phyloP scores from a whole-genome alignment of 92 coral and sea anemone species.

The Zoanthus solanderi region DNA sequence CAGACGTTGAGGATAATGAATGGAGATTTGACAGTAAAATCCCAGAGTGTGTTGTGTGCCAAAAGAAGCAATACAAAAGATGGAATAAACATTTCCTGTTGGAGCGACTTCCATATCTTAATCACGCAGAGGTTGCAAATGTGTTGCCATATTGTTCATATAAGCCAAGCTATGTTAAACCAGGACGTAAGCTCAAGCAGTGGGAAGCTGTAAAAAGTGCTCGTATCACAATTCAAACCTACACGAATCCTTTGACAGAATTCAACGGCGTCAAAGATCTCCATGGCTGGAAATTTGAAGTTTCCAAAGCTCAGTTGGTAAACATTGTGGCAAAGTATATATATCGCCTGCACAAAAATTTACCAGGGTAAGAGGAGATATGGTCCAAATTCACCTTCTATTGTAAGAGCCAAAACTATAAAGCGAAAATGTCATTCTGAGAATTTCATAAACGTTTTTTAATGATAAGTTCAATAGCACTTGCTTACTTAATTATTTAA shows the following conservation, averaged over 20 bases:
- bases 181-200: slow-evolving; percentile 28
- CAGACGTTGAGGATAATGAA: not conserved
- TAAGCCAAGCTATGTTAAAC: slow-evolving; percentile 21
- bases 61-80: not conserved
- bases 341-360: not conserved
- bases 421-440: too few relatives aligned
- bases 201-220: slow-evolving; percentile 19
- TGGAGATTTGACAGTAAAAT: slow-evolving; percentile 20
- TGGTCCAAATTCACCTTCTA: too few relatives aligned
- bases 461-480: too few relatives aligned
- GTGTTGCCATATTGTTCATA: slow-evolving; percentile 20
- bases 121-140: slow-evolving; percentile 13
- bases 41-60: slow-evolving; percentile 28
- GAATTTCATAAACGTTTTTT: too few relatives aligned
- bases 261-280: slow-evolving; percentile 11
- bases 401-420: too few relatives aligned
- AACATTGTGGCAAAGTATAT: slow-evolving; percentile 28
- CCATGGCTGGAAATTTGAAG: slow-evolving; percentile 8
- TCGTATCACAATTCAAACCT: slow-evolving; percentile 15
- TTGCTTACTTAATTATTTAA: too few relatives aligned
- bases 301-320: not conserved
- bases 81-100: slow-evolving; percentile 31
- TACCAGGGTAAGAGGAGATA: slow-evolving; percentile 25
- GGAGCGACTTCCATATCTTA: not conserved
- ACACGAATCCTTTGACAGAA: not conserved